Evolutionary conservation across 2,113 vertebrate genomes (phyloP).

Genomic region (Lynx canadensis): DNA sequence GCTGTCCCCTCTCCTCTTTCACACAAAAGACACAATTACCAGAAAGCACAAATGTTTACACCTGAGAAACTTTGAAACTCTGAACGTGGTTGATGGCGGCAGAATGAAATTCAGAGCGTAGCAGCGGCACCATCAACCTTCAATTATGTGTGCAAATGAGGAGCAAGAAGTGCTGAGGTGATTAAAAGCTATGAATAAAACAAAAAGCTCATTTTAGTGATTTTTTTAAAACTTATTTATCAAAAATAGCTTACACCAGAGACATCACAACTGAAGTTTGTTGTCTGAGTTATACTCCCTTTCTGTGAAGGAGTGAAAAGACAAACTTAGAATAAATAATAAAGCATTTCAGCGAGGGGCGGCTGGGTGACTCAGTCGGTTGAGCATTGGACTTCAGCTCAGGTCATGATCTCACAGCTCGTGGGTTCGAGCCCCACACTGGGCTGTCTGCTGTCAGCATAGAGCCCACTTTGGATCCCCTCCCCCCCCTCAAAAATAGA

Average conservation of each 20-base stretch:
- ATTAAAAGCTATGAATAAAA: conserved; percentile 59
- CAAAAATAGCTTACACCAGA: conserved; percentile 21
- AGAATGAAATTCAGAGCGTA: not conserved
- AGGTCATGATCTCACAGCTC: too few relatives aligned
- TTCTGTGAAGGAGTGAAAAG: conserved; percentile 46
- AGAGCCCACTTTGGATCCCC: too few relatives aligned
- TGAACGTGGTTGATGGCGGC: not conserved
- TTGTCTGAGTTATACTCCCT: conserved; percentile 41
- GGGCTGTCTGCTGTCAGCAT: too few relatives aligned
- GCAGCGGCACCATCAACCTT: not conserved
- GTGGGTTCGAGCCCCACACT: too few relatives aligned
- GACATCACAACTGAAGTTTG: conserved; percentile 15
- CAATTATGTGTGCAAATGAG: conserved; percentile 34
- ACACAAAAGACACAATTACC: not conserved
- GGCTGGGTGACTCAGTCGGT: too few relatives aligned
- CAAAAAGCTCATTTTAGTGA: conserved; percentile 17
- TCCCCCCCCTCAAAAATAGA: too few relatives aligned
- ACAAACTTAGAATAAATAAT: conserved; percentile 38
- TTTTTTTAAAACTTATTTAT: conserved; percentile 40
- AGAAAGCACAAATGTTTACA: not conserved
- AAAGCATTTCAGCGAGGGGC: not conserved
- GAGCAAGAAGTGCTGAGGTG: conserved; percentile 31
- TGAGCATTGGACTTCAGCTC: too few relatives aligned
- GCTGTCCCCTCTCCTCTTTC: not conserved
- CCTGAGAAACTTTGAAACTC: not conserved